phyloP scores from a whole-genome alignment of 2,113 vertebrate species.

The Talpa occidentalis region DNA sequence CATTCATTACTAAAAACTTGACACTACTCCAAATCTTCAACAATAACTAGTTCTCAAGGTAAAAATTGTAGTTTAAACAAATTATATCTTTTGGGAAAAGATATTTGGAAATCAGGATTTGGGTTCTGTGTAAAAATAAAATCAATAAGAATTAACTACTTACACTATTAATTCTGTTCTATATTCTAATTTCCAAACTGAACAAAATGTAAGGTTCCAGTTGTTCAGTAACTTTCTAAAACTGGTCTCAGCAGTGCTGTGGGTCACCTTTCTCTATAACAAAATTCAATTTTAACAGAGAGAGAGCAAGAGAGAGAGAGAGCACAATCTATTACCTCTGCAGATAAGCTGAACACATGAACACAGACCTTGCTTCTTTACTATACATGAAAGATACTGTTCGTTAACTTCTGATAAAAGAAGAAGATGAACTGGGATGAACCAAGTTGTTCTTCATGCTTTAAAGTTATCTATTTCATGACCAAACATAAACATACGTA shows the following conservation, averaged over 20 bases:
- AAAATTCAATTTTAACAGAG: not conserved
- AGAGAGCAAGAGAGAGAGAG: not conserved
- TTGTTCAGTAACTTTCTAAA: not conserved
- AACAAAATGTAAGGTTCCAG: not conserved
- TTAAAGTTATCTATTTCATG: not conserved
- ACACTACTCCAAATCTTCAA: not conserved
- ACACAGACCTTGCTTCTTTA: not conserved
- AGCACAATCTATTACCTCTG: not conserved
- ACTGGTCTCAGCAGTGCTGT: not conserved
- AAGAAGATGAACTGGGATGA: not conserved
- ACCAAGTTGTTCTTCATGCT: not conserved
- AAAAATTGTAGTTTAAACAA: not conserved
- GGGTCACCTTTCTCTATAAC: not conserved
- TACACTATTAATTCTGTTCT: not conserved
- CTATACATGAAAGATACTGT: not conserved
- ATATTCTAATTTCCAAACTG: slow-evolving; percentile 14
- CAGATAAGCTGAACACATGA: not conserved
- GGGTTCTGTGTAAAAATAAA: slow-evolving; percentile 7
- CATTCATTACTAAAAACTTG: not conserved
- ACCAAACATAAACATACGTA: slow-evolving; percentile 16
- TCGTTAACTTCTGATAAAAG: not conserved
- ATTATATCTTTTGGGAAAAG: not conserved
- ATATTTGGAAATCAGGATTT: not conserved
- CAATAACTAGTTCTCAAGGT: not conserved
- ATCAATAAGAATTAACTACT: not conserved